A percentile compares a stretch with the other conserved stretches of the same genome.
These are phyloP conservation scores for Aproaerema taeniolella DNA, from an alignment of 2,888 invertebrate species.

Conservation along the genomic window DNA sequence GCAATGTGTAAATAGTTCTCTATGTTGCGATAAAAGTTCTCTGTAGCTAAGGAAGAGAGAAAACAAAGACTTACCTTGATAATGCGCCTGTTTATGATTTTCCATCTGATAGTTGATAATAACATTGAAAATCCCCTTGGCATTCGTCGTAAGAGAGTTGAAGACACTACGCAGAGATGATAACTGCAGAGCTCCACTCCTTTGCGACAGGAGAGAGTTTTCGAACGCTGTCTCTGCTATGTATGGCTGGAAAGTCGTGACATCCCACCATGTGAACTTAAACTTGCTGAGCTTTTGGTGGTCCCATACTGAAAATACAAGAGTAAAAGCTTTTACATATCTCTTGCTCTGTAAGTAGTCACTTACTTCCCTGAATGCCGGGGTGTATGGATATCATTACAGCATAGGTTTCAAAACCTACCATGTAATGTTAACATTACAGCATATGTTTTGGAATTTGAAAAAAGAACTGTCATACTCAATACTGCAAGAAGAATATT, in stretches of 20 bases:
- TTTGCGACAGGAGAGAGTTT: slow-evolving; percentile 88
- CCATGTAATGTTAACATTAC: too few relatives aligned
- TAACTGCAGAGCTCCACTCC: slow-evolving; percentile 86
- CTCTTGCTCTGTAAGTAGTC: too few relatives aligned
- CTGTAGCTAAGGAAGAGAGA: too few relatives aligned
- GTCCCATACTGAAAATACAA: slow-evolving; percentile 89
- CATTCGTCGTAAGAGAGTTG: slow-evolving; percentile 92
- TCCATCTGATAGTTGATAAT: slow-evolving; percentile 90
- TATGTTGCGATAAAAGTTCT: too few relatives aligned
- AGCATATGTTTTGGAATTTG: too few relatives aligned
- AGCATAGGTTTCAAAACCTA: too few relatives aligned
- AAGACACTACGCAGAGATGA: slow-evolving; percentile 94
- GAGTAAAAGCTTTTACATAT: not conserved
- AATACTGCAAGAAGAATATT: too few relatives aligned
- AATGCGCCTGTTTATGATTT: slow-evolving; percentile 82
- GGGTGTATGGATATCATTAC: too few relatives aligned
- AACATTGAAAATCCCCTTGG: slow-evolving; percentile 89
- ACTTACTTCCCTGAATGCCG: too few relatives aligned
- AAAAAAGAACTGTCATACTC: too few relatives aligned
- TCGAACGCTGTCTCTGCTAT: slow-evolving; percentile 90
- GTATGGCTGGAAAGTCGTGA: slow-evolving; percentile 90
- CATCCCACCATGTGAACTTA: slow-evolving; percentile 95
- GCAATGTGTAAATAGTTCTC: too few relatives aligned
- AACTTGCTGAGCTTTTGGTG: slow-evolving; percentile 89
- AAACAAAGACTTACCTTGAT: slow-evolving; percentile 86